Evolutionary conservation across 2,888 invertebrate genomes (phyloP), one percentile per base, ranked within the genome.

Genomic region (Ophioninae sp.): DNA sequence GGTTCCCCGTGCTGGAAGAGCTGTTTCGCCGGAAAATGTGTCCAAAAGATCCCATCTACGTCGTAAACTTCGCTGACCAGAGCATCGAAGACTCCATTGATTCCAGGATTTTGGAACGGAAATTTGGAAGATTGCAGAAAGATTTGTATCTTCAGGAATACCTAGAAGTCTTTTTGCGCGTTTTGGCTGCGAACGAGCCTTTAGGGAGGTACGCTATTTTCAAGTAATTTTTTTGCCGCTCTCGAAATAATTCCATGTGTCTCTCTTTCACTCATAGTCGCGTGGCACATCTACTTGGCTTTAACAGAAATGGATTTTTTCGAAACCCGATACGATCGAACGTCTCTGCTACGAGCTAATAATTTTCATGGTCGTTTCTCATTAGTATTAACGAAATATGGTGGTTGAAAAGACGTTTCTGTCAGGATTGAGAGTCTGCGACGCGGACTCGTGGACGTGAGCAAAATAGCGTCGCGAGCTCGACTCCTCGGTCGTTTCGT

Each of bases 1-100:
- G 91, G 13, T 91, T 92, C 80, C 91, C 91, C 0, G 83, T 90
- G 61, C 79, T 92, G 69, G 90, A 92, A 61, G 90, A 92, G 62
- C 81, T 92, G 5, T 89, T 91, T 23, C 88, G 88, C 30, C 86
- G 88, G 50, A 90, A 89, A 83, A 81, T 88, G 62, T 90, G 89
- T 41, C 91, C 91, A 0, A 57, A 88, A 37, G 89, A 91, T 50
- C 89, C 89, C 0, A 87, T 92, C 72, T 92, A 91, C 81, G 90
- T 91, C 3, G 86, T 89, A 3, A 91, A 91, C 84, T 90, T 89
- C 44, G 57, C 68, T 7, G 84, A 75, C 21, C 61, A 44, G 13
- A 65, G 64, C 44, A 17, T 56, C 0, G 72, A 82, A 0, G 44
- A 37, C 57, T 67, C 77, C 17, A 59, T 77, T 2, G 85, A 79